phyloP scores from a whole-genome alignment of 2,113 vertebrate species.

The Dasyornis broadbenti region DNA sequence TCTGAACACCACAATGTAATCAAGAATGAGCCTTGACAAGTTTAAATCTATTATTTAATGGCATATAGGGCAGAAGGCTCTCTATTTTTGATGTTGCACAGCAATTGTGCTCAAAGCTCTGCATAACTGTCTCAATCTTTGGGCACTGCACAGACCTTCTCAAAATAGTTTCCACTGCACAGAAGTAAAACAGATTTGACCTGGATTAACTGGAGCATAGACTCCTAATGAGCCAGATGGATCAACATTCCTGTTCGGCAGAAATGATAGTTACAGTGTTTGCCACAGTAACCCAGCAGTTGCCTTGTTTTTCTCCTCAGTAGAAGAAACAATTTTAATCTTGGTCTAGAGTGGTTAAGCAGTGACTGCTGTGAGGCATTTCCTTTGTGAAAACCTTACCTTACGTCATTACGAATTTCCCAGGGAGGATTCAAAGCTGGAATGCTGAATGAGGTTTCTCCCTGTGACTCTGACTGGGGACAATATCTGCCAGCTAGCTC shows the following conservation, averaged over 20 bases:
- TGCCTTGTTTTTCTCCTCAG: not conserved
- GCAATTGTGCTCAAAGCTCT: not conserved
- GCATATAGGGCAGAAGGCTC: not conserved
- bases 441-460: not conserved
- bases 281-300: not conserved
- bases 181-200: conserved; percentile 37
- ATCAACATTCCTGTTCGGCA: not conserved
- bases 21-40: not conserved
- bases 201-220: conserved; percentile 12
- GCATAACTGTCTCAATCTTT: not conserved
- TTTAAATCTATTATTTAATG: not conserved
- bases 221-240: conserved; percentile 14
- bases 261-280: not conserved
- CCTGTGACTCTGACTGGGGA: not conserved
- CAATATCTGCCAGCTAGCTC: not conserved
- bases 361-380: not conserved
- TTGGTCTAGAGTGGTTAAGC: not conserved
- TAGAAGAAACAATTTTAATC: not conserved
- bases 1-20: not conserved
- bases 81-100: not conserved
- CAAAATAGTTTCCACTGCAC: conserved; percentile 1
- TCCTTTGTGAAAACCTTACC: not conserved
- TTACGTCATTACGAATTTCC: rapidly evolving
- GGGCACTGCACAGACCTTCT: not conserved
- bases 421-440: not conserved